Evolutionary conservation across 2,113 vertebrate genomes (phyloP).

Genomic region (Charadrius vociferus): DNA sequence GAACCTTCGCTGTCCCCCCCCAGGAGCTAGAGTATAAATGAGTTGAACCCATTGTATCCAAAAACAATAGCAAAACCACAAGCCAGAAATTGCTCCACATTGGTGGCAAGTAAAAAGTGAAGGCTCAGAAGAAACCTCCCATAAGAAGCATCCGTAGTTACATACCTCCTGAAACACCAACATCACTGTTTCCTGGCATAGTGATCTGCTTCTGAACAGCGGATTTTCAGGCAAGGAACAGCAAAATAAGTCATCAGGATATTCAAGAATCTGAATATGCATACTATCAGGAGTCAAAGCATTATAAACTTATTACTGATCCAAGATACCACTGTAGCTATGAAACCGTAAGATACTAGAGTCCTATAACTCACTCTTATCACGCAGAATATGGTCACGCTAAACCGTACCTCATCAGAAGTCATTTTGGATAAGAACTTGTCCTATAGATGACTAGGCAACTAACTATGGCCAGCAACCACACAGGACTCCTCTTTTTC

Average conservation of each 20-base stretch:
- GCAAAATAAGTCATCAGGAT: background rate
- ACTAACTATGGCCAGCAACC: background rate
- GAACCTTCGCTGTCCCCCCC: background rate
- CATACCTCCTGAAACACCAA: background rate
- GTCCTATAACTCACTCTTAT: background rate
- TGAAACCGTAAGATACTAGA: background rate
- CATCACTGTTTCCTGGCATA: background rate
- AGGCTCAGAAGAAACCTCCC: background rate
- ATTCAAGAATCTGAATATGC: background rate
- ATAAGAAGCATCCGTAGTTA: background rate
- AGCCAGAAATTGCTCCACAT: background rate
- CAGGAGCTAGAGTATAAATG: background rate
- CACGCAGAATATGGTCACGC: background rate
- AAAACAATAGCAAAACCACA: background rate
- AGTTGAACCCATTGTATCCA: background rate
- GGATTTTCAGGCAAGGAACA: background rate
- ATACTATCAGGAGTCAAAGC: background rate
- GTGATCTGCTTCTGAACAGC: background rate
- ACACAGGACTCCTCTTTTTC: background rate
- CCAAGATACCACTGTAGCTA: background rate
- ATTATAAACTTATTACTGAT: background rate
- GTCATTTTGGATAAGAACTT: background rate
- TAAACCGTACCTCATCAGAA: background rate
- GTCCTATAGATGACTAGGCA: background rate
- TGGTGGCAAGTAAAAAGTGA: background rate